Evolutionary conservation across 2,113 vertebrate species (phyloP).

Genomic region (Anthoscopus minutus): DNA sequence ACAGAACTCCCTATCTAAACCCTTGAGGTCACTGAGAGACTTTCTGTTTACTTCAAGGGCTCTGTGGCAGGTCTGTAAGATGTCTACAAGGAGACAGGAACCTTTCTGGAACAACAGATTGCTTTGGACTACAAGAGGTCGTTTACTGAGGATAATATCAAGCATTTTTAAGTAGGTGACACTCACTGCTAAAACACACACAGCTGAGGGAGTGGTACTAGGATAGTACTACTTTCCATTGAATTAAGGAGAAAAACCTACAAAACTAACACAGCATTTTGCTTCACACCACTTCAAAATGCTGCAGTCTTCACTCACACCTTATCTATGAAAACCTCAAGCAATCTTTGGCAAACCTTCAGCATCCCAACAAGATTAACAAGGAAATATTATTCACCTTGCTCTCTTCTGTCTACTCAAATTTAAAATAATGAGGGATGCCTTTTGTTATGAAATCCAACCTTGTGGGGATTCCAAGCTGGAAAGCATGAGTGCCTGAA

Average conservation of each 20-base stretch:
- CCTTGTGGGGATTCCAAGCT: background rate
- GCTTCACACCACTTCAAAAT: background rate
- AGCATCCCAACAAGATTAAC: background rate
- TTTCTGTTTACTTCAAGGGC: background rate
- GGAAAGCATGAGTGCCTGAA: background rate
- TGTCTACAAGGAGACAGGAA: background rate
- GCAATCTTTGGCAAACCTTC: background rate
- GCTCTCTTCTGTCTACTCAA: background rate
- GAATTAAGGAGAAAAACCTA: background rate
- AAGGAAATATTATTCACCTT: background rate
- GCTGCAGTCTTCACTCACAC: background rate
- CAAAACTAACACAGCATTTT: background rate
- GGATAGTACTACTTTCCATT: background rate
- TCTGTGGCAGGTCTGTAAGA: background rate
- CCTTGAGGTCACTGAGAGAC: background rate
- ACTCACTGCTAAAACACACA: background rate
- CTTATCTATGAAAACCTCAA: background rate
- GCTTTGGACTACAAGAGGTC: background rate
- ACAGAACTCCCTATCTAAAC: background rate
- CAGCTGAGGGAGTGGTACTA: background rate
- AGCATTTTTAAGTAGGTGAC: background rate
- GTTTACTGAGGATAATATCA: background rate
- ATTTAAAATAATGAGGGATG: background rate
- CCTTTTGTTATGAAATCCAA: background rate
- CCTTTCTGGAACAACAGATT: background rate